Conservation (phyloP, 2,113 vertebrate genomes). For the Ia io region DNA sequence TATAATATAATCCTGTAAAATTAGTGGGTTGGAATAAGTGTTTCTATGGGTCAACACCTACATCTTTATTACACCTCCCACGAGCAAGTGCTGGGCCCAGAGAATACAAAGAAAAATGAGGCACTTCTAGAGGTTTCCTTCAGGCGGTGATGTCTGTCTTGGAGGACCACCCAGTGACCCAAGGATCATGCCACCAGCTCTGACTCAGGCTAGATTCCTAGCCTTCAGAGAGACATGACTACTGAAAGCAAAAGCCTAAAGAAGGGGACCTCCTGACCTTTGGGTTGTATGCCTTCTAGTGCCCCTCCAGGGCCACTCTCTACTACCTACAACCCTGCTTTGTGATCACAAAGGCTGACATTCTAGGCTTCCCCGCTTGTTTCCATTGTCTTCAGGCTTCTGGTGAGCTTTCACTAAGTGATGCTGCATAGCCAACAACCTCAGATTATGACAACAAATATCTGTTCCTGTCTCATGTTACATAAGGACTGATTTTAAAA, state of each 20-base stretch:
- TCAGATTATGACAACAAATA: not conserved
- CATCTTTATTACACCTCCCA: not conserved
- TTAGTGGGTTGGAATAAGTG: not conserved
- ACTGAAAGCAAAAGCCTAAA: not conserved
- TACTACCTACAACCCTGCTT: not conserved
- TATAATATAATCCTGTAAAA: slow-evolving; percentile 13
- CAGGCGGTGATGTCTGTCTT: not conserved
- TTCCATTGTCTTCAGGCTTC: not conserved
- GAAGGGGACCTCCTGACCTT: not conserved
- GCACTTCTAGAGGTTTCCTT: not conserved
- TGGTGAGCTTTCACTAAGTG: not conserved
- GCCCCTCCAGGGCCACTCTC: not conserved
- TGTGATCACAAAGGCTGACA: not conserved
- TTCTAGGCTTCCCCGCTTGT: not conserved
- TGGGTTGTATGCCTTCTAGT: not conserved
- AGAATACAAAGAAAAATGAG: not conserved
- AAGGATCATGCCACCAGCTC: not conserved
- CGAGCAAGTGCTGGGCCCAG: not conserved
- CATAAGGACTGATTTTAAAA: not conserved
- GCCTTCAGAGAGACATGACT: not conserved
- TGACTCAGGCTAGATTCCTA: not conserved
- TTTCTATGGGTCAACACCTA: not conserved
- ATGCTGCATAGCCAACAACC: not conserved
- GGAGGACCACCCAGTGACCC: not conserved
- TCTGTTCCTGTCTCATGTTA: not conserved